phyloP scores from a whole-genome alignment of 1,140 invertebrate genomes.

The Colletes latitarsis region DNA sequence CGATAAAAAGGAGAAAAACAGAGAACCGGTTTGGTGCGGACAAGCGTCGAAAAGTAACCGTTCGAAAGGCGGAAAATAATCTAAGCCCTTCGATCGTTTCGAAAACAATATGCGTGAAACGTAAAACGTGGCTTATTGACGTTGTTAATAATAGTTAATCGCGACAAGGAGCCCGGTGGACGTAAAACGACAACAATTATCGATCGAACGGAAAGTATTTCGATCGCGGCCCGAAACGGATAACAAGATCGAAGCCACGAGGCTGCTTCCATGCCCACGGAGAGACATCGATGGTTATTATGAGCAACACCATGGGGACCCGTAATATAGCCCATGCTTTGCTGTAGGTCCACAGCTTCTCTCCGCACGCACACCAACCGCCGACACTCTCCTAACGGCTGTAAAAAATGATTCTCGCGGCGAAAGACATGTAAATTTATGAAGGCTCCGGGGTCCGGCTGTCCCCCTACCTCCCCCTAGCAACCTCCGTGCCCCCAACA shows the following conservation, averaged over 20 bases:
- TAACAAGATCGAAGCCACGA: conserved; percentile 63
- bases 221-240: conserved; percentile 41
- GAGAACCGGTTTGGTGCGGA: no score
- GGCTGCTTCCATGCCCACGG: conserved; percentile 56
- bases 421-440: conserved; percentile 81
- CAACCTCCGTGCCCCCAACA: conserved; percentile 40
- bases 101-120: neutral
- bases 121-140: neutral
- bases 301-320: conserved; percentile 77
- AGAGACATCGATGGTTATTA: conserved; percentile 78
- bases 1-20: no score
- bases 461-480: conserved; percentile 42
- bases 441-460: conserved; percentile 70
- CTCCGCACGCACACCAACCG: conserved; percentile 51
- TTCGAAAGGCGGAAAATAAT: no score
- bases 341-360: conserved; percentile 76
- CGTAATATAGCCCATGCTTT: conserved; percentile 72
- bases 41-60: no score
- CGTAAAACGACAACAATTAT: conserved; percentile 4
- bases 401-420: conserved; percentile 80
- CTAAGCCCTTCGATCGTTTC: neutral
- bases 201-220: conserved; percentile 15
- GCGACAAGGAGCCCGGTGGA: neutral
- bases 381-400: conserved; percentile 68
- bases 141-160: neutral